phyloP scores from a whole-genome alignment of 2,113 vertebrate genomes.

The Eudyptes chrysolophus region DNA sequence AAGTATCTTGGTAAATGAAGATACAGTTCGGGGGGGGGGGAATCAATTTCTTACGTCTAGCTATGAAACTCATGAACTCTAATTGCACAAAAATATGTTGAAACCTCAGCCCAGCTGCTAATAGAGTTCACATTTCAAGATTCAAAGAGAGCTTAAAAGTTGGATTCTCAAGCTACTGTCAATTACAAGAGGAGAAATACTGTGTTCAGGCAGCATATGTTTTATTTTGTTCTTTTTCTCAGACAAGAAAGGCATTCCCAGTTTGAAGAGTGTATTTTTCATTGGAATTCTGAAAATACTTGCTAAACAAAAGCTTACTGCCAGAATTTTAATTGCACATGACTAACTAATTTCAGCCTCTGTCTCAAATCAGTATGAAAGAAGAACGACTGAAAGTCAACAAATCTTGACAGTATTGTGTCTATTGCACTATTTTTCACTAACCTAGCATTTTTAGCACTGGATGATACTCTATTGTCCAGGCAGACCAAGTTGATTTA shows the following conservation, averaged over 20 bases:
- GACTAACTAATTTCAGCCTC: neutral
- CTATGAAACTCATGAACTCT: neutral
- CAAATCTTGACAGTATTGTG: neutral
- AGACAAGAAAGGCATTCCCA: neutral
- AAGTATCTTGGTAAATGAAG: neutral
- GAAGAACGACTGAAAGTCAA: neutral
- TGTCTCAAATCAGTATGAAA: neutral
- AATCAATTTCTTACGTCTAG: neutral
- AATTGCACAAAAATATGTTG: neutral
- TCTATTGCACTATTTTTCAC: neutral
- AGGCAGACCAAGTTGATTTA: neutral
- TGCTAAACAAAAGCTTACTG: neutral
- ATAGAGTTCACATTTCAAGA: neutral
- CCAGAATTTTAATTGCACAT: neutral
- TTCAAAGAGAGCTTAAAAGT: neutral
- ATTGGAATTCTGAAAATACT: neutral
- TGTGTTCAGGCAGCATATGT: neutral
- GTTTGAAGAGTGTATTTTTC: neutral
- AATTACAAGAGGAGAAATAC: neutral
- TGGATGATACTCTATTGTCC: neutral
- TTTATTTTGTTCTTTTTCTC: neutral
- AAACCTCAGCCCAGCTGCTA: neutral
- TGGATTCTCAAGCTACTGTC: neutral
- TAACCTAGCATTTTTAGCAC: neutral
- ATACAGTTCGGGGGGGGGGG: neutral